phyloP scores from a whole-genome alignment of 2,113 vertebrate species.

The Oxyura jamaicensis region DNA sequence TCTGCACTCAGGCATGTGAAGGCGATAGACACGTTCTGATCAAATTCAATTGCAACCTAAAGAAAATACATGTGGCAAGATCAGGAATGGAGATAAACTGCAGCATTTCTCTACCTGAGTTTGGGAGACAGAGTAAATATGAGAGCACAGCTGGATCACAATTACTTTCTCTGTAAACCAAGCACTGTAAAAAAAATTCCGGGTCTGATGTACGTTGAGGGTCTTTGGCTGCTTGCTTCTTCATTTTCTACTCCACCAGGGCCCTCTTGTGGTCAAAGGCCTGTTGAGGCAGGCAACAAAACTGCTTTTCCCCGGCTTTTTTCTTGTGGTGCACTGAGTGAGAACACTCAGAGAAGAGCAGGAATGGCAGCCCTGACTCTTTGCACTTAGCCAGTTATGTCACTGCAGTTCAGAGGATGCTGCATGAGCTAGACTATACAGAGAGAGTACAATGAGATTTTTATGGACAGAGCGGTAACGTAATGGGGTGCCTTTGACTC shows the following conservation, averaged over 20 bases:
- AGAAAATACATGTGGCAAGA: not conserved
- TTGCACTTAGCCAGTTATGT: not conserved
- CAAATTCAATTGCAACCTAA: conserved; percentile 95
- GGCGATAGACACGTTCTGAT: conserved; percentile 89
- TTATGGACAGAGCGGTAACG: not conserved
- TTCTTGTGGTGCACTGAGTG: not conserved
- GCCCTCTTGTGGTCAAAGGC: conserved; percentile 67
- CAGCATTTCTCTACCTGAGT: not conserved
- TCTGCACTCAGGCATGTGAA: conserved; percentile 92
- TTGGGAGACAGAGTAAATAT: not conserved
- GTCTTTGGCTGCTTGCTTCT: not conserved
- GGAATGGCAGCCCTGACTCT: not conserved
- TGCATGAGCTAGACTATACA: not conserved
- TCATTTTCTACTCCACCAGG: not conserved
- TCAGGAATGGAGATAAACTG: not conserved
- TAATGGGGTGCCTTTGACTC: not conserved
- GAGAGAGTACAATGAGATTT: not conserved
- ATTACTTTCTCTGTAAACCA: not conserved
- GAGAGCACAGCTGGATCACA: not conserved
- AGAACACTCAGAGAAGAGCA: not conserved
- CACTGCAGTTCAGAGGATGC: not conserved
- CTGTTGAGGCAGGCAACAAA: not conserved
- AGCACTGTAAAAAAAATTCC: not conserved
- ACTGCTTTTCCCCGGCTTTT: not conserved
- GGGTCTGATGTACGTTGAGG: not conserved